Base-by-base conservation (phyloP, 2,888 invertebrate species). In the Bombyx huttoni region DNA sequence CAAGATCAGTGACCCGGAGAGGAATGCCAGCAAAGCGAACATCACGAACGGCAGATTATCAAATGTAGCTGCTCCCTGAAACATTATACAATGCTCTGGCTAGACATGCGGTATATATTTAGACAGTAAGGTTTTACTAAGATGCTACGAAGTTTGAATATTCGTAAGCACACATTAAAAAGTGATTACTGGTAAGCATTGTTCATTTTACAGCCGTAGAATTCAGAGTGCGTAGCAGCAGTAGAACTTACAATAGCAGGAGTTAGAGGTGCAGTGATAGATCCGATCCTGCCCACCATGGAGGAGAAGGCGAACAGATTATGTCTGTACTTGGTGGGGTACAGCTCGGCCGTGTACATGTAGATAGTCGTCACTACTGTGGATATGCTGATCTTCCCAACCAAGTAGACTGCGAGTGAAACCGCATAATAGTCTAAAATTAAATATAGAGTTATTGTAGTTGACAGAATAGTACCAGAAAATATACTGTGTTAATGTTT, bases 271-370 rank as follows among this genome's bases (percentile, higher is more conserved):
- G 93, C 92, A 46, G 91, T 64, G 73, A 92, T 91, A 1, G 92
- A 90, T 0, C 93, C 93, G 49, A 93, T 75, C 35, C 92, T 81
- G 12, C 92, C 92, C 57, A 92, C 81, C 91, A 92, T 92, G 9
- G 92, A 92, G 61, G 92, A 92, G 56, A 90, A 84, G 0, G 91
- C 91, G 51, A 92, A 83, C 56, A 92, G 73, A 48, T 90, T 90
- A 67, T 92, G 91, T 1, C 93, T 80, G 49, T 91, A 78, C 62
- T 89, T 87, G 33, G 92, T 93, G 7, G 93, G 92, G 68, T 92
- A 93, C 67, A 93, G 76, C 76, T 93, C 93, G 5, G 91, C 86
- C 0, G 92, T 91, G 65, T 91, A 91, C 62, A 92, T 86, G 68
- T 92, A 92, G 52, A 91, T 67, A 6, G 90, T 82, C 50, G 90